phyloP scores from a whole-genome alignment of 1,140 invertebrate species.

The Formica selysi region DNA sequence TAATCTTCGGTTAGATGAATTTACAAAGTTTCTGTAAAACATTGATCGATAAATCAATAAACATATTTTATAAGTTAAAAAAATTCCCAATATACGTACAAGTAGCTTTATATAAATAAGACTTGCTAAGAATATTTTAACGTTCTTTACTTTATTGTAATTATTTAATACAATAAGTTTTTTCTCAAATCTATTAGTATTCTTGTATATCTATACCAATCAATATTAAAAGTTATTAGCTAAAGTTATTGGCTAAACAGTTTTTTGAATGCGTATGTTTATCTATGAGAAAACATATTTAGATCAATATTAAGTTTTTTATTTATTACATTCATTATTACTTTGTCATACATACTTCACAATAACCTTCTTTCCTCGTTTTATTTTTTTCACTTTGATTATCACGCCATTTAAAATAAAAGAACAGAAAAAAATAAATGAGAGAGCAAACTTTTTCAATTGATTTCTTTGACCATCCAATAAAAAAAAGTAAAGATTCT shows the following conservation, averaged over 20 bases:
- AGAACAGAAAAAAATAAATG: background rate
- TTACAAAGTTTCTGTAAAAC: too few species aligned
- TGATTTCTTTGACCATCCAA: background rate
- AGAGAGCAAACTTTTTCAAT: background rate
- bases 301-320: background rate
- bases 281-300: background rate
- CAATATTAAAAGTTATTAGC: background rate
- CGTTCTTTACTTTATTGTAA: too few species aligned
- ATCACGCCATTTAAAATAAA: background rate
- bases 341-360: background rate
- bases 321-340: background rate
- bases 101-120: too few species aligned
- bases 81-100: too few species aligned
- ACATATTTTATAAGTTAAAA: too few species aligned
- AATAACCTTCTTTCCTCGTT: background rate
- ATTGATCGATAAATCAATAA: too few species aligned
- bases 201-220: background rate
- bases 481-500: constrained; percentile 21
- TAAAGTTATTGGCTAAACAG: background rate
- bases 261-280: background rate
- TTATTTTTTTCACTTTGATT: background rate
- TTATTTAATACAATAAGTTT: background rate
- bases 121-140: too few species aligned
- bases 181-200: background rate
- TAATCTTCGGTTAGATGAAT: too few species aligned